Percentiles rank a stretch among this genome's conserved stretches.
These are phyloP conservation scores for Pituophis catenifer DNA, from an alignment of 2,113 vertebrate species.

Conservation along the genomic window DNA sequence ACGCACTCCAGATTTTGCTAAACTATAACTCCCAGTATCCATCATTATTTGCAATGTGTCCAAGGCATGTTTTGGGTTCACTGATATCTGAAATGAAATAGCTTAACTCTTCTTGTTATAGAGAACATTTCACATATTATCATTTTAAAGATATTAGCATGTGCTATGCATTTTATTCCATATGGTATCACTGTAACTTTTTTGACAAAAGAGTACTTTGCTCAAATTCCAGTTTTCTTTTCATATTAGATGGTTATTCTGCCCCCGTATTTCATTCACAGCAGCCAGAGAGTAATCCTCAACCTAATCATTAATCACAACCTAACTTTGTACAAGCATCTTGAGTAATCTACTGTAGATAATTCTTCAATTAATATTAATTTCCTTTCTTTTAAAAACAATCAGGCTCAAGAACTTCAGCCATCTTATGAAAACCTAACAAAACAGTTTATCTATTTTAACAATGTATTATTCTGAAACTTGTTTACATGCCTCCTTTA, in stretches of 20 bases:
- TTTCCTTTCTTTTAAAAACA: neutral
- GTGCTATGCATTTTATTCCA: neutral
- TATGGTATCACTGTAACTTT: neutral
- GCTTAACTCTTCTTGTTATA: neutral
- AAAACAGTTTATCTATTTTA: slow-evolving; percentile 7
- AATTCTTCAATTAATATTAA: neutral
- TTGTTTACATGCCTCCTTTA: neutral
- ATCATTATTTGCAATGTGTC: neutral
- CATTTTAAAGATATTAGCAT: neutral
- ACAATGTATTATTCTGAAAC: slow-evolving; percentile 28
- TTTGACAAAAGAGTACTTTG: neutral
- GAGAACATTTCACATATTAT: neutral
- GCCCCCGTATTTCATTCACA: neutral
- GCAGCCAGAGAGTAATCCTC: neutral
- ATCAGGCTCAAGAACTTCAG: slow-evolving; percentile 33
- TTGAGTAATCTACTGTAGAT: neutral
- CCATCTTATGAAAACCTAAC: neutral
- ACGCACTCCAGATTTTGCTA: neutral
- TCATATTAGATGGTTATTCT: neutral
- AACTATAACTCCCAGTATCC: neutral
- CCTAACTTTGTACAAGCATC: neutral
- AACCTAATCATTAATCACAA: neutral
- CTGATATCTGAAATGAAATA: neutral
- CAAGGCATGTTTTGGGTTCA: neutral
- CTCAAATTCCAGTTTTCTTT: neutral